These are phyloP conservation scores for Rutpela maculata DNA, from an alignment of 2,888 invertebrate genomes.

Conservation along the genomic window DNA sequence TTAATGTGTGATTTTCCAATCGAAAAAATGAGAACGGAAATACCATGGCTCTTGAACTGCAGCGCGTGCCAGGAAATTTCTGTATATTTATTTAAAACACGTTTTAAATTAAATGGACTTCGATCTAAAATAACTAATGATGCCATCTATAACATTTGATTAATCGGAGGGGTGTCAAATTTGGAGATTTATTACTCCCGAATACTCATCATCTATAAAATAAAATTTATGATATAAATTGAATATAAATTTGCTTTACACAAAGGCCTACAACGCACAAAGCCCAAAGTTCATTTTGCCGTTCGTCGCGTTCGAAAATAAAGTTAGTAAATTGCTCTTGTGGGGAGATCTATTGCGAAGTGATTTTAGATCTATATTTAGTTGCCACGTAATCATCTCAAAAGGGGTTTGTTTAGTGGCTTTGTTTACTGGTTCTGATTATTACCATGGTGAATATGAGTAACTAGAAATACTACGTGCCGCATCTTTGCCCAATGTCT, in stretches of 20 bases:
- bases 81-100: constrained; percentile 33
- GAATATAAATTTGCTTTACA: constrained; percentile 59
- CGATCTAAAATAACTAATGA: constrained; percentile 37
- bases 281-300: constrained; percentile 52
- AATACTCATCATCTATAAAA: constrained; percentile 49
- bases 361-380: constrained; percentile 35
- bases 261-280: constrained; percentile 49
- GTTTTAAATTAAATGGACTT: constrained; percentile 39
- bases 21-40: too few species aligned
- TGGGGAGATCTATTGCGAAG: constrained; percentile 39
- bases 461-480: too few species aligned
- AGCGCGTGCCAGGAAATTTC: neutral
- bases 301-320: constrained; percentile 42
- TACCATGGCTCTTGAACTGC: neutral
- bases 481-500: too few species aligned
- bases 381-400: neutral
- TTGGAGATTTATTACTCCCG: constrained; percentile 42
- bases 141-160: constrained; percentile 44
- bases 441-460: neutral
- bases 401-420: neutral
- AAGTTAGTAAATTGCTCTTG: constrained; percentile 45
- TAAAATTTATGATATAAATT: constrained; percentile 58
- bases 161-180: constrained; percentile 47
- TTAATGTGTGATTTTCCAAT: too few species aligned
- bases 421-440: constrained; percentile 1